Evolutionary conservation across 1,140 invertebrate genomes (phyloP).

Genomic region (Tenebrio molitor): DNA sequence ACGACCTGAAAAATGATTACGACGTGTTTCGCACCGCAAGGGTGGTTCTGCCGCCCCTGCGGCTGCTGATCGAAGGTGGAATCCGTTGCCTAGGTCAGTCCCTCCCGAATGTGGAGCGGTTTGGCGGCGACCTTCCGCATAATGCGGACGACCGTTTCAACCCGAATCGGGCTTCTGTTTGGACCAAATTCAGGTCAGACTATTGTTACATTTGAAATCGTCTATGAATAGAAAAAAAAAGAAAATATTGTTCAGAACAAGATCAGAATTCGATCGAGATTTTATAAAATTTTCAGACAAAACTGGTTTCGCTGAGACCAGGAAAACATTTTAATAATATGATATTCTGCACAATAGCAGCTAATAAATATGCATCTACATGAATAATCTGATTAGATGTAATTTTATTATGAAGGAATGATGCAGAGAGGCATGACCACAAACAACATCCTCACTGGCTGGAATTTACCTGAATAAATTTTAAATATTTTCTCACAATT

Average conservation of each 20-base stretch:
- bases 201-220: no score
- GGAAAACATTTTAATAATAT: no score
- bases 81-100: conserved; percentile 16
- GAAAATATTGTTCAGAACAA: no score
- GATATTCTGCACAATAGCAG: not conserved
- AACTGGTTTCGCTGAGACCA: no score
- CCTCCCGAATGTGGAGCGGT: not conserved
- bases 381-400: conserved; percentile 30
- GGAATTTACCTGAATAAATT: conserved; percentile 39
- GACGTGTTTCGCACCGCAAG: not conserved
- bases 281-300: no score
- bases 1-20: conserved; percentile 22
- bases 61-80: not conserved
- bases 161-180: no score
- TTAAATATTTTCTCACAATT: conserved; percentile 41
- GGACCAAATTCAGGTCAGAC: no score
- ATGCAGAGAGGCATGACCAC: conserved; percentile 29
- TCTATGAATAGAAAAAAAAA: no score
- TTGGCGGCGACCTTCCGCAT: not conserved
- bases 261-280: no score
- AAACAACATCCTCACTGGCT: conserved; percentile 31
- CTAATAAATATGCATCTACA: conserved; percentile 32
- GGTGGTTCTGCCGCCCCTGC: no score
- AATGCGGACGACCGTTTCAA: conserved; percentile 1
- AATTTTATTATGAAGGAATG: conserved; percentile 25